Conservation (phyloP, 37 sponge, comb jelly and placozoan species). For the Chondrosia reniformis region DNA sequence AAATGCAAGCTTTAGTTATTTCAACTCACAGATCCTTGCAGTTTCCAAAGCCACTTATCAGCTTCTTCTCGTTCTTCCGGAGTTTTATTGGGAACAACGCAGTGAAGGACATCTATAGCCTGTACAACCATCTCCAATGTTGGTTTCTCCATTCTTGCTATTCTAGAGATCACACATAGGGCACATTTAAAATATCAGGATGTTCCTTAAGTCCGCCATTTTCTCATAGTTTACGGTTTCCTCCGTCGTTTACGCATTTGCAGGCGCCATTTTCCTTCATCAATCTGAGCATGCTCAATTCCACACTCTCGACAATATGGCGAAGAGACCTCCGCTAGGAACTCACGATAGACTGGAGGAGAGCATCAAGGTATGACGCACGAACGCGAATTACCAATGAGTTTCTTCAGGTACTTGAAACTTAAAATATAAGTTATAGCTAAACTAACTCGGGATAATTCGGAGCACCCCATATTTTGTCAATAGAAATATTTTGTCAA, state of each 20-base stretch:
- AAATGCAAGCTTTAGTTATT: background rate
- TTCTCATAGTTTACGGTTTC: no score
- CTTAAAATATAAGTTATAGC: no score
- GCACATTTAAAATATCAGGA: no score
- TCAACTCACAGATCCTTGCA: constrained; percentile 60
- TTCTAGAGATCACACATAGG: no score
- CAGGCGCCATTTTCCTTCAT: no score
- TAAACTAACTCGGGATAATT: no score
- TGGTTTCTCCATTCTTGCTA: constrained; percentile 80
- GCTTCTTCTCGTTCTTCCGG: constrained; percentile 47
- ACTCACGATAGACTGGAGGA: constrained; percentile 7
- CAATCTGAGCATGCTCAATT: no score
- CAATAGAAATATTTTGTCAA: no score
- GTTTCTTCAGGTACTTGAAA: no score
- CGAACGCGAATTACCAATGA: background rate
- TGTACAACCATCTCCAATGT: constrained; percentile 55
- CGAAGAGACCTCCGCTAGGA: background rate
- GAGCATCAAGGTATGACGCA: background rate
- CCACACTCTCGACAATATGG: constrained; percentile 13
- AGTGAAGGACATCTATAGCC: constrained; percentile 50
- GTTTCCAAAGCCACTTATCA: constrained; percentile 50
- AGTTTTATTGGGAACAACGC: constrained; percentile 8
- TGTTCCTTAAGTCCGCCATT: no score
- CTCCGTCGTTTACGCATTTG: no score
- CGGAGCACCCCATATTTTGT: no score